Evolutionary conservation across 2,797 vertebrate species (phyloP).

Genomic region (Microctenopoma stevenorrisi): DNA sequence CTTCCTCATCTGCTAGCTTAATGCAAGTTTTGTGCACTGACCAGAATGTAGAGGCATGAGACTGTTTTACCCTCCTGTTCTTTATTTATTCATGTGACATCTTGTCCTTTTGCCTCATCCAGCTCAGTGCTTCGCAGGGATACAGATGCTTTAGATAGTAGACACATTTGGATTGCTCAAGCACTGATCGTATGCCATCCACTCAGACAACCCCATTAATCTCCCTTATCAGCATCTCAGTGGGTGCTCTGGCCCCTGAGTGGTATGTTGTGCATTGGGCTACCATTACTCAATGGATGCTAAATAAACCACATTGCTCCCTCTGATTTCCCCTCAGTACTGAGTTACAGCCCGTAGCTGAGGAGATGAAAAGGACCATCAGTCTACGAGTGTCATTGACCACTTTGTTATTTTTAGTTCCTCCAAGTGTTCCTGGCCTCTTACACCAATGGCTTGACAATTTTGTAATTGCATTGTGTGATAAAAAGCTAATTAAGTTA

Average conservation of each 20-base stretch:
- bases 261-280: conserved; percentile 79
- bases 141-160: conserved; percentile 86
- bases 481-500: conserved; percentile 90
- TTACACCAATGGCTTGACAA: conserved; percentile 81
- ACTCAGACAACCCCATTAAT: conserved; percentile 88
- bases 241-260: conserved; percentile 78
- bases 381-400: conserved; percentile 71
- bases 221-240: conserved; percentile 87
- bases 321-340: conserved; percentile 73
- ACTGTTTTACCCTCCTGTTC: conserved; percentile 61
- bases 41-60: conserved; percentile 58
- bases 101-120: conserved; percentile 82
- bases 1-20: conserved; percentile 50
- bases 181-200: conserved; percentile 83
- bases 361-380: conserved; percentile 67
- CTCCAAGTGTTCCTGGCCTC: conserved; percentile 73
- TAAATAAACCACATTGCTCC: conserved; percentile 76
- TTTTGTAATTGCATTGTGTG: conserved; percentile 84
- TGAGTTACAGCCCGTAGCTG: conserved; percentile 67
- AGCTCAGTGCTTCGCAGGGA: conserved; percentile 75
- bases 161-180: conserved; percentile 84
- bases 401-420: conserved; percentile 81
- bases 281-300: conserved; percentile 79
- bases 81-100: conserved; percentile 82
- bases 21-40: conserved; percentile 70